A percentile compares a stretch with the other conserved stretches of the same genome.
Conservation (phyloP, 2,797 vertebrate species). For the Eurystomus glaucurus region DNA sequence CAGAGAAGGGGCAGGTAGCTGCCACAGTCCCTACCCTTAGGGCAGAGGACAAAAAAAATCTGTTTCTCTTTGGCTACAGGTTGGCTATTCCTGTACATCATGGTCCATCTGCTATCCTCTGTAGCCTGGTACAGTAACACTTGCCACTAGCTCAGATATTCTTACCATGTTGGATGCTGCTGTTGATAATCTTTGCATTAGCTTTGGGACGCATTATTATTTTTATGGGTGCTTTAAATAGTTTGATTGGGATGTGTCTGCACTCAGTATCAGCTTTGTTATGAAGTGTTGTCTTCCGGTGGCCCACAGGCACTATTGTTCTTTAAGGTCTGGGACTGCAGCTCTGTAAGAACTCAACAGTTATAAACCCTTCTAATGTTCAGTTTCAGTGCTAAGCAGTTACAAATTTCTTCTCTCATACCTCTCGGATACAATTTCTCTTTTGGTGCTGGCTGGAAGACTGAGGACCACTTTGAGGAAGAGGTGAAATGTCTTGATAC, state of each 20-base stretch:
- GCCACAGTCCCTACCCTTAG: not conserved
- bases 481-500: not conserved
- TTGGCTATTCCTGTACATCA: not conserved
- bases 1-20: not conserved
- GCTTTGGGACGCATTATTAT: not conserved
- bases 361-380: not conserved
- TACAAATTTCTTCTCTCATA: not conserved
- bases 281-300: not conserved
- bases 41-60: not conserved
- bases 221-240: not conserved
- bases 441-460: not conserved
- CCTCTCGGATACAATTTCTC: not conserved
- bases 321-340: not conserved
- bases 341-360: not conserved
- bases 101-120: not conserved
- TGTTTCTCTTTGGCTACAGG: not conserved
- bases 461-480: not conserved
- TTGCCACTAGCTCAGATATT: not conserved
- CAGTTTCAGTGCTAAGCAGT: not conserved
- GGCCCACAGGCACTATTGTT: fast-evolving
- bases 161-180: not conserved
- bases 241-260: not conserved
- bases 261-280: not conserved
- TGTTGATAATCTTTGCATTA: not conserved
- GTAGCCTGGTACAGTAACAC: not conserved